Evolutionary conservation across 2,888 invertebrate species (phyloP).

Genomic region (Junonia oenone): DNA sequence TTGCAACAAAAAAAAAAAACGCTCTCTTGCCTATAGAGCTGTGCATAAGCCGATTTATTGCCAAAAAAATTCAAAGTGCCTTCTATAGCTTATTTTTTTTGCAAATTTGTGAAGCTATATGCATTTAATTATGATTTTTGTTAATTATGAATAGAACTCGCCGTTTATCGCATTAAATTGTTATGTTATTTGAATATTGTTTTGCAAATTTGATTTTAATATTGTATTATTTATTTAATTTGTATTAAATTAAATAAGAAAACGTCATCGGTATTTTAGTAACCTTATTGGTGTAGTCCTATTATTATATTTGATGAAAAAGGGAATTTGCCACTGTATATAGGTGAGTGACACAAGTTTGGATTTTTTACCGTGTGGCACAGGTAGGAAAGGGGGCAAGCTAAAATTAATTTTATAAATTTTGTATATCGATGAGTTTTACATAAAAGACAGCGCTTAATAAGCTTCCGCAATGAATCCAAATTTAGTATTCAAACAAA

Average conservation of each 20-base stretch:
- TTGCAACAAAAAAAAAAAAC: constrained; percentile 32
- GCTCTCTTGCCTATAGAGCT: constrained; percentile 22
- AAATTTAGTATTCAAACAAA: too few species aligned
- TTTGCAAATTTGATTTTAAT: constrained; percentile 1
- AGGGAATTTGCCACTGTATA: constrained; percentile 29
- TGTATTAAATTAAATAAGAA: constrained; percentile 6
- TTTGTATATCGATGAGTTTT: background rate
- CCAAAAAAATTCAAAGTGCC: constrained; percentile 25
- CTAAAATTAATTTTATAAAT: background rate
- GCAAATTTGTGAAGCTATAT: constrained; percentile 4
- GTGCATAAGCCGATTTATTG: constrained; percentile 10
- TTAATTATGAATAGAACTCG: constrained; percentile 9
- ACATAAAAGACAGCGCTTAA: too few species aligned
- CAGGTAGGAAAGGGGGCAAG: constrained; percentile 71
- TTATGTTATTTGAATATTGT: background rate
- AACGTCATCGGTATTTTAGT: constrained; percentile 10
- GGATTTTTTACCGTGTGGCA: constrained; percentile 68
- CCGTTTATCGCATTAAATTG: constrained; percentile 1
- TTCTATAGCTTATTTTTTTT: constrained; percentile 5
- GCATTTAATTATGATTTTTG: constrained; percentile 4
- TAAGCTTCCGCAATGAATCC: too few species aligned
- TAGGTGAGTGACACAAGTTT: constrained; percentile 80
- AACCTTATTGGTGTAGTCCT: background rate
- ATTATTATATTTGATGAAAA: background rate
- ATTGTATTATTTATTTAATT: constrained; percentile 14